Evolutionary conservation across 2,113 vertebrate genomes (phyloP), one percentile per base, ranked within the genome.

Genomic region (Trogon melanurus): DNA sequence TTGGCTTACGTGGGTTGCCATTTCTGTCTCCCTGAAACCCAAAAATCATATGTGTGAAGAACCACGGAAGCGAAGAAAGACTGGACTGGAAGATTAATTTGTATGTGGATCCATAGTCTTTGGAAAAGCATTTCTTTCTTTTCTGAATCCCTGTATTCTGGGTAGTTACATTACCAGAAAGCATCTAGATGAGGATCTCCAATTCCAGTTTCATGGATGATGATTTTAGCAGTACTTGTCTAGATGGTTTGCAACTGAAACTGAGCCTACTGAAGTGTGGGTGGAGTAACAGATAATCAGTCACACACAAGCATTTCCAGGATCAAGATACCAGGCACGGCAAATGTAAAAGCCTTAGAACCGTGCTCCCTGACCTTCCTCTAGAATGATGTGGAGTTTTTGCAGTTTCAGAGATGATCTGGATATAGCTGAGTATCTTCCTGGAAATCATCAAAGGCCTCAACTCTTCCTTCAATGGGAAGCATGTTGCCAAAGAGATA

Each of bases 1-100:
- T 41, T 41, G 13, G 10, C 10, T 87, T 66, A n/a, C 29, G 48
- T 4, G 5, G 13, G 15, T 53, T 71, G 18, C 5, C 22, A 51
- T 30, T 72, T 88, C 44, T 60, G 13, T 11, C 48, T 48, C 23
- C 8, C 60, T 57, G 48, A 26, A 64, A 84, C 45, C 1, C 5
- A 48, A 60, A 94, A 73, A 29, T 10, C 6, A 51, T 51, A 47
- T 0, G 0, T 18, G 4, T 36, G n/a, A 76, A n/a, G 50, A 65
- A 73, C 4, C 1, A 4, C 14, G 44, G 27, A 85, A 88, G 6
- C 32, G 21, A 92, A 47, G n/a, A 62, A 87, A 66, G 22, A 32
- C 5, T 32, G 38, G n/a, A 3, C 9, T 75, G 6, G 36, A 66
- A 67, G 13, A 34, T 3, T 44, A 62, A 83, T 53, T 50, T 57